A percentile compares a stretch with the other conserved stretches of the same genome.
Conservation (phyloP, 2,888 invertebrate species). For the Phaonia tiefii region DNA sequence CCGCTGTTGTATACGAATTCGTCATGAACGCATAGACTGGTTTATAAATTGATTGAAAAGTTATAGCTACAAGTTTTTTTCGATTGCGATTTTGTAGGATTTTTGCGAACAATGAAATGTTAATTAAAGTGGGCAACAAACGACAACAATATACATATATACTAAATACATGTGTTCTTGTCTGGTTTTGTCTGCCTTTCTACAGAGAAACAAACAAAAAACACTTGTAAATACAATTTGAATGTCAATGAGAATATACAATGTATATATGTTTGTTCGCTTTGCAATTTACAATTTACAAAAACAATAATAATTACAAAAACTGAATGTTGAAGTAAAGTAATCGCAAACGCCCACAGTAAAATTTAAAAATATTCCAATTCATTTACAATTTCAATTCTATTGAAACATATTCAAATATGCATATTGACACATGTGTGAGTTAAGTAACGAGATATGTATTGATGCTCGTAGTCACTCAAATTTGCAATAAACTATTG, state of each 20-base stretch:
- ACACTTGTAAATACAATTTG: no score
- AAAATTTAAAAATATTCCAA: slow-evolving; percentile 36
- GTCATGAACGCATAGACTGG: slow-evolving; percentile 17
- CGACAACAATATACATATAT: slow-evolving; percentile 33
- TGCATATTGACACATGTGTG: slow-evolving; percentile 1
- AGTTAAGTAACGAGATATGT: background rate
- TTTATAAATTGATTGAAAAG: slow-evolving; percentile 47
- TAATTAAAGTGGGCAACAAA: slow-evolving; percentile 57
- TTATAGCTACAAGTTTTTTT: no score
- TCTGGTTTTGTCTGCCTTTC: no score
- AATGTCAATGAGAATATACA: background rate
- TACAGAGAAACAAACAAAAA: no score
- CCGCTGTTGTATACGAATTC: no score
- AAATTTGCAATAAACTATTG: no score
- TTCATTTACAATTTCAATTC: slow-evolving; percentile 43
- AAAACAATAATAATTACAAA: background rate
- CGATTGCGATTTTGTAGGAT: no score
- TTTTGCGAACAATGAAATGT: slow-evolving; percentile 47
- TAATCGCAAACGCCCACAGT: slow-evolving; percentile 13
- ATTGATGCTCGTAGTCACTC: no score
- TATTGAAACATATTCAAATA: no score
- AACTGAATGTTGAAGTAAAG: no score
- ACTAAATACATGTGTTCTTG: no score
- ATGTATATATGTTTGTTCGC: no score
- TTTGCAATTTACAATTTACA: slow-evolving; percentile 22